Base-by-base conservation (phyloP, 1,140 invertebrate genomes). In the Drosophila pallidifrons region DNA sequence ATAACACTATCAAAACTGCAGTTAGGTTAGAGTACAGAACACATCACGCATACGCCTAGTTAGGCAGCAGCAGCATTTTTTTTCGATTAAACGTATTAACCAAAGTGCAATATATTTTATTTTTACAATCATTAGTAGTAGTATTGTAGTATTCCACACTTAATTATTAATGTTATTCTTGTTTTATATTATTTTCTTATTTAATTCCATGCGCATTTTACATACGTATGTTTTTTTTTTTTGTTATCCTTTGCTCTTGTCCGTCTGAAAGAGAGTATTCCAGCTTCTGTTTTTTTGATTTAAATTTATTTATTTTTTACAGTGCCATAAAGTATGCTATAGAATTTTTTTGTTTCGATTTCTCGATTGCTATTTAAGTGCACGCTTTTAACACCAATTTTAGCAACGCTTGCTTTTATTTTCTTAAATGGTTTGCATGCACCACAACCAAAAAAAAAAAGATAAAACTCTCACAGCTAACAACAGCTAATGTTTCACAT, bases 351-450 rank as follows among this genome's bases (percentile, higher is more conserved):
- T 38, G 25, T 32, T 32, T 52, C 51, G 5, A 32, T 32, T 13
- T 15, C 5, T 87, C 92, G 92, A 92, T 91, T 86, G 81, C 69
- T 47, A 79, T 86, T 25, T 81, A 70, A 92, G 87, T 79, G 70
- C 93, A 93, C 92, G 77, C 80, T 73, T 77, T 75, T 86, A 83
- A 93, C 93, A 91, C 92, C 20, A 25, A 25, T 91, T 93, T 88
- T 77, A 43, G 65, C 79, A 74, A 59, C 38, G 28, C 43, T 46
- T 68, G 74, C 60, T 77, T 78, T 30, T n/a, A 25, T 25, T 25
- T 25, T 25, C 20, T 25, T 30, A 32, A 32, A 11, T 10, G 28
- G 51, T 51, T 15, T 54, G 51, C 73, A 68, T 57, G 71, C 41
- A 13, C 41, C 47, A 49, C 47, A 13, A 32, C 7, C 0, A 32